Conservation (phyloP, 2,113 vertebrate genomes). For the Smithornis capensis region DNA sequence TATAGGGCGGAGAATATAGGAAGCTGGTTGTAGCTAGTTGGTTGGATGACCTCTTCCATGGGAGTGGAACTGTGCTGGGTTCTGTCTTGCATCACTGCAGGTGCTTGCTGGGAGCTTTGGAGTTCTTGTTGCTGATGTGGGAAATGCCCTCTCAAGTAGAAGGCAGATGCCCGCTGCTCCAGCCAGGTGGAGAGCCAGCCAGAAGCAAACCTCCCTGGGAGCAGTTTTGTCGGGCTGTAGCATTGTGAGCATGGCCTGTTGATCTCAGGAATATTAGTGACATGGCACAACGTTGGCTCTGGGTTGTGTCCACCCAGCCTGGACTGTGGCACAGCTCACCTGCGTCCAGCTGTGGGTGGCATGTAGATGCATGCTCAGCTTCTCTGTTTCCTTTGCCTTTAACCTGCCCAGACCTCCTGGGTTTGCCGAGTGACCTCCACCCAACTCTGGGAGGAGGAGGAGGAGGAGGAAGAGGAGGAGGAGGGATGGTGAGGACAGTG, state of each 20-base stretch:
- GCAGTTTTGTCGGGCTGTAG: fast-evolving
- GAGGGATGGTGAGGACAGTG: neutral
- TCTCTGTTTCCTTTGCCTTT: neutral
- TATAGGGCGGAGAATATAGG: fast-evolving
- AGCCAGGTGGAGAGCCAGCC: neutral
- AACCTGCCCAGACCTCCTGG: neutral
- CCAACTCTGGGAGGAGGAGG: fast-evolving
- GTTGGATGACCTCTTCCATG: neutral
- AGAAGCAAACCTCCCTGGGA: neutral
- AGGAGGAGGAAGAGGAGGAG: neutral
- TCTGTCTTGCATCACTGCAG: fast-evolving
- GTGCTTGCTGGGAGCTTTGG: neutral
- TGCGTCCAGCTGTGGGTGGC: neutral
- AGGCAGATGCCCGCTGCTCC: neutral
- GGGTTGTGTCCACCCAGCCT: neutral
- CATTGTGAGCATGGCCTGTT: neutral
- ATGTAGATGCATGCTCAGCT: fast-evolving
- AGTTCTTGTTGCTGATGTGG: neutral
- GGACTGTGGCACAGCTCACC: neutral
- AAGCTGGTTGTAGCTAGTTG: neutral
- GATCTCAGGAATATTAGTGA: neutral
- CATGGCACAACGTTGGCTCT: neutral
- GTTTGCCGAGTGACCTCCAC: neutral
- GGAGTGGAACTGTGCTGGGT: fast-evolving
- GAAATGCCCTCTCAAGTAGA: neutral